Evolutionary conservation across 2,888 invertebrate species (phyloP).

Genomic region (Crocallis elinguaria): DNA sequence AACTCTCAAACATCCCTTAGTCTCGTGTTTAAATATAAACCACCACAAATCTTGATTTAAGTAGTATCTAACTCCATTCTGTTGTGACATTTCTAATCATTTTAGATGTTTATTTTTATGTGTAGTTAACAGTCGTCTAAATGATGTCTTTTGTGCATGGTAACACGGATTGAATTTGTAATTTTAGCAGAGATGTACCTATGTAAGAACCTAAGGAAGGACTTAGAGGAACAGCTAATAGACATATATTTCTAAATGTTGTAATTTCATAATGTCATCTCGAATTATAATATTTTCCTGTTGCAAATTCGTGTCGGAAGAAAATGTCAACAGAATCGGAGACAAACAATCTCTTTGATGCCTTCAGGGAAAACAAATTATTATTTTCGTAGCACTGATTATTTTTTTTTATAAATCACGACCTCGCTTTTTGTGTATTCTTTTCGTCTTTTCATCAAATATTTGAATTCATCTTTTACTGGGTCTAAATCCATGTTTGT

Average conservation of each 20-base stretch:
- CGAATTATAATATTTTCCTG: constrained; percentile 9
- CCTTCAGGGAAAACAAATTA: constrained; percentile 15
- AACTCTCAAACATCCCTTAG: no score
- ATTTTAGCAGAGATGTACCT: no score
- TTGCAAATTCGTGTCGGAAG: constrained; percentile 1
- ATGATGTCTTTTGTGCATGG: no score
- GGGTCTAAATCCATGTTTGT: not conserved
- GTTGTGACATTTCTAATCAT: no score
- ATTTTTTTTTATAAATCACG: constrained; percentile 13
- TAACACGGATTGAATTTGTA: no score
- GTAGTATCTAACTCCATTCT: no score
- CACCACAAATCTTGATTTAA: no score
- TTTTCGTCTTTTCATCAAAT: constrained; percentile 4
- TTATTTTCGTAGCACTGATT: constrained; percentile 7
- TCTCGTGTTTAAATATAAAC: no score
- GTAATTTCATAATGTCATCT: not conserved
- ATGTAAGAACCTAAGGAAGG: no score
- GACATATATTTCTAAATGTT: not conserved
- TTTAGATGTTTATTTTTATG: no score
- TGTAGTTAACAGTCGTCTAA: no score
- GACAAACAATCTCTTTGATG: constrained; percentile 17
- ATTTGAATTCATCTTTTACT: not conserved
- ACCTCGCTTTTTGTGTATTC: constrained; percentile 2
- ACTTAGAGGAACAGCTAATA: not conserved
- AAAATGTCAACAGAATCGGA: constrained; percentile 6